Percentiles rank a stretch among this genome's conserved stretches.
phyloP scores from a whole-genome alignment of 2,888 invertebrate species.

The Drosophila yooni region DNA sequence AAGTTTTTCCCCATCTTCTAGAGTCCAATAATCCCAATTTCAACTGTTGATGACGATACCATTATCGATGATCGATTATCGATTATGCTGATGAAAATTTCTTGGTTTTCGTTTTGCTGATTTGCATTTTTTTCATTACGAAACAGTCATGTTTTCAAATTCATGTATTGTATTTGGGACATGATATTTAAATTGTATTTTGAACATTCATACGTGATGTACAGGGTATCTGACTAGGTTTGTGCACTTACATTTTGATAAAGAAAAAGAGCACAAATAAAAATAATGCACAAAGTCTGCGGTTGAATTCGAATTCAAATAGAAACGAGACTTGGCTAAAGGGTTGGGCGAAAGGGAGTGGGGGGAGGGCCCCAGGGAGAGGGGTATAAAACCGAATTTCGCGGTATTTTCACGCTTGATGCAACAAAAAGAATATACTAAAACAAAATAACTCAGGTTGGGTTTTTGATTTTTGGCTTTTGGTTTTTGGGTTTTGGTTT shows the following conservation, averaged over 20 bases:
- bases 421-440: conserved; percentile 18
- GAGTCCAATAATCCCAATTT: not conserved
- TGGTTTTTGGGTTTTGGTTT: conserved; percentile 1
- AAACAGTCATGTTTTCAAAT: not conserved
- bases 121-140: not conserved
- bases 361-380: not conserved
- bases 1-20: not conserved
- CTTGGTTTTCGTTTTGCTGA: not conserved
- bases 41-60: not conserved
- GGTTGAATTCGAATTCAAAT: conserved; percentile 26
- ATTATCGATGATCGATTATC: too few species aligned
- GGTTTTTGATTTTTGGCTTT: conserved; percentile 1
- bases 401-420: conserved; percentile 84
- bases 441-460: conserved; percentile 12
- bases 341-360: not conserved
- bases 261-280: conserved; percentile 16
- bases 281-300: conserved; percentile 19
- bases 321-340: conserved; percentile 7
- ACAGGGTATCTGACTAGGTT: not conserved
- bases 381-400: conserved; percentile 67
- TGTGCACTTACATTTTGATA: conserved; percentile 64
- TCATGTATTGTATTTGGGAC: not conserved
- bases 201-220: not conserved
- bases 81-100: not conserved
- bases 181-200: not conserved